Evolutionary conservation across 2,797 vertebrate genomes (phyloP).

Genomic region (Oreochromis grahami): DNA sequence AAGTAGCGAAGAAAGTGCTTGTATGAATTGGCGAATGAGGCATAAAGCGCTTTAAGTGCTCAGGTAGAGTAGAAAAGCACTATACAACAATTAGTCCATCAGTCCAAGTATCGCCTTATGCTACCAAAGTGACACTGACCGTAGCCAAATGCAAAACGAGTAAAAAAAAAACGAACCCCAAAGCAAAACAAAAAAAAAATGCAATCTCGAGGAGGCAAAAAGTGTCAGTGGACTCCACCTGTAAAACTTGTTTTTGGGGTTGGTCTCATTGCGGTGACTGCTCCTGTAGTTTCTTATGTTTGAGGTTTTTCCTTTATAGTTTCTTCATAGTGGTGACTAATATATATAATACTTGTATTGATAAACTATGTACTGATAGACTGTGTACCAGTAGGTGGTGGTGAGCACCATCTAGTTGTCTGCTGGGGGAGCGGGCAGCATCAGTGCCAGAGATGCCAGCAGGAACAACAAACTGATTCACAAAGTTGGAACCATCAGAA

Average conservation of each 20-base stretch:
- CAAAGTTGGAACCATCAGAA: neutral
- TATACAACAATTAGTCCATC: neutral
- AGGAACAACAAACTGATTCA: neutral
- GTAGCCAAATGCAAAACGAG: neutral
- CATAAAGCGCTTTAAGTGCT: neutral
- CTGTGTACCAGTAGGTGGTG: neutral
- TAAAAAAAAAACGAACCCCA: too few species aligned
- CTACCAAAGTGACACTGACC: neutral
- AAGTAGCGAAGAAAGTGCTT: neutral
- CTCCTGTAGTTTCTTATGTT: neutral
- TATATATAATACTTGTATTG: neutral
- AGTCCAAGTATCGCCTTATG: neutral
- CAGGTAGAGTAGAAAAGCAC: neutral
- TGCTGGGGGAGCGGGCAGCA: neutral
- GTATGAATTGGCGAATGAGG: neutral
- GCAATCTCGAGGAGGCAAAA: neutral
- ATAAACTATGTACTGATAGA: neutral
- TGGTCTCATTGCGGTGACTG: neutral
- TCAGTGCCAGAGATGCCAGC: neutral
- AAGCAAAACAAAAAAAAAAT: too few species aligned
- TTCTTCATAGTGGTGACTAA: neutral
- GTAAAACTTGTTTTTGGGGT: neutral
- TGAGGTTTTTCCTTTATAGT: neutral
- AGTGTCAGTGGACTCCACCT: neutral
- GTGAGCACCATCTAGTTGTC: too few species aligned